These are phyloP conservation scores for Willowsia nigromaculata DNA, from an alignment of 2,888 invertebrate genomes.

Conservation along the genomic window DNA sequence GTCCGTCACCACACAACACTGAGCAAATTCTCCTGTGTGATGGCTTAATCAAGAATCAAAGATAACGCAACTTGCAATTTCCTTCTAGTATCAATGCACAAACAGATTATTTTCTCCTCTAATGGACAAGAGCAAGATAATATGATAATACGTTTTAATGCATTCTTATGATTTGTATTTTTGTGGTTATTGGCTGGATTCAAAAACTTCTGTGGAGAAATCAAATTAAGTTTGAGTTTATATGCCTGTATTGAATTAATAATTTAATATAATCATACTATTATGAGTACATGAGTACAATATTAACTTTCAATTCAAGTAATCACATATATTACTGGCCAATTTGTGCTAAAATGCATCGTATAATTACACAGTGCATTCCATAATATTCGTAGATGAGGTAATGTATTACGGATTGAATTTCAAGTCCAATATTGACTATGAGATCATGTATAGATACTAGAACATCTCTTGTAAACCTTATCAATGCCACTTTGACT, in stretches of 20 bases:
- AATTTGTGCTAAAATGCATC: background rate
- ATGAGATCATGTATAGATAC: constrained; percentile 4
- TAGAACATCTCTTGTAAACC: background rate
- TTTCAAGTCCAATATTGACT: too few species aligned
- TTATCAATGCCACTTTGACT: constrained; percentile 26
- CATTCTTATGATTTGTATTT: background rate
- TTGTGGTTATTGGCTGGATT: constrained; percentile 4
- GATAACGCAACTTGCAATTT: background rate
- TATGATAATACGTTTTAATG: background rate
- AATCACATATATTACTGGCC: background rate
- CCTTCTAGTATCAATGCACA: constrained; percentile 4
- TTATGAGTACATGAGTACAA: background rate
- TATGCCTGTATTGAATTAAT: background rate
- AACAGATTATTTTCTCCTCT: constrained; percentile 5
- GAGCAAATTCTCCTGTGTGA: background rate
- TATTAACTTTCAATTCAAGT: background rate
- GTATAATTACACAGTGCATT: background rate
- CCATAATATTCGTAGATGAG: too few species aligned
- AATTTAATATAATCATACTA: background rate
- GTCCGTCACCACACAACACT: background rate
- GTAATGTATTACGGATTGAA: too few species aligned
- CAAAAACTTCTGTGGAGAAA: too few species aligned
- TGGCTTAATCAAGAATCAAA: constrained; percentile 28
- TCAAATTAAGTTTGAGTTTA: too few species aligned
- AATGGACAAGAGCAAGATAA: too few species aligned